Evolutionary conservation across 2,113 vertebrate genomes (phyloP), one percentile per base, ranked within the genome.

Genomic region (Microcebus jonahi): DNA sequence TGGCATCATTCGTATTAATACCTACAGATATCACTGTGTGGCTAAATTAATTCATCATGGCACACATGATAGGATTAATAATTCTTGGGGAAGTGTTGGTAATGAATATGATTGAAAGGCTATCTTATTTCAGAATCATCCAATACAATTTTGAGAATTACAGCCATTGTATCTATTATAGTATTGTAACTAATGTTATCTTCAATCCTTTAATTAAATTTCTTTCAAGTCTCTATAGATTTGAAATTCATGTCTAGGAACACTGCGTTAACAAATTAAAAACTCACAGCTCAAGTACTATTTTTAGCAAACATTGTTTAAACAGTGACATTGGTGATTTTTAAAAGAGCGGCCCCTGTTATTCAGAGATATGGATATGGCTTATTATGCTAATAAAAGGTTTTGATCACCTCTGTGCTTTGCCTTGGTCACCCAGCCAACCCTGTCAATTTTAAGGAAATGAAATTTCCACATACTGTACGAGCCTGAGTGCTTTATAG

Each of bases 181-280:
- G 29, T 61, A 75, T 76, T 95, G 57, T 96, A 76, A 94, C 81
- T n/a, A 91, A 84, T 84, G 86, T 96, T 96, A 95, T 93, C 94
- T 91, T 88, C 84, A 50, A 31, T 68, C 96, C 91, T 96, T 97
- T 97, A 97, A 85, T 96, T 96, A 95, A 96, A 96, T 96, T 97
- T 95, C 96, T 85, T 93, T 96, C 89, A 59, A 85, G 86, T 87
- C 97, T 84, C 96, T 53, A 23, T 88, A 95, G 97, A 91, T 85
- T 95, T 95, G 91, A 85, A 94, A 94, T 90, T 90, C 95, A 57
- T 93, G 91, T 93, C 95, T 77, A 87, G 93, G 83, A 97, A 91
- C n/a, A 63, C 91, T 45, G 53, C 75, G 80, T 91, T 86, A 85
- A 95, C 88, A 97, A 94, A 97, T 97, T 94, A 93, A 95, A 97